Percentiles rank a stretch among this genome's conserved stretches.
phyloP scores from a whole-genome alignment of 2,888 invertebrate genomes.

The Sisyra nigra region DNA sequence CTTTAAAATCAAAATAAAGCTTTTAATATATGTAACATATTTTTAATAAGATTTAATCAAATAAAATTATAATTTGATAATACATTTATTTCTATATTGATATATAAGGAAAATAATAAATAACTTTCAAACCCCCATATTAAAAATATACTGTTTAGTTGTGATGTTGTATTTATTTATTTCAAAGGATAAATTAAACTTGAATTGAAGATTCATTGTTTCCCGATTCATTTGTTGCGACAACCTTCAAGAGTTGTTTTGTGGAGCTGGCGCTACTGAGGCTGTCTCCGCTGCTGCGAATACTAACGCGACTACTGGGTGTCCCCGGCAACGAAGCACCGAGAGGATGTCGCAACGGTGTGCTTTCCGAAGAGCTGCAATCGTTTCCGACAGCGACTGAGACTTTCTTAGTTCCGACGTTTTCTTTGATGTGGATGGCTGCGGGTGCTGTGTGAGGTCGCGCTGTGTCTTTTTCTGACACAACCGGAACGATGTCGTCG shows the following conservation, averaged over 20 bases:
- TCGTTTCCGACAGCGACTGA: too few species aligned
- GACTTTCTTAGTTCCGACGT: neutral
- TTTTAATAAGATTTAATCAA: neutral
- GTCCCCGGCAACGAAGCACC: conserved; percentile 35
- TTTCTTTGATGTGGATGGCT: conserved; percentile 14
- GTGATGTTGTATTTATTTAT: neutral
- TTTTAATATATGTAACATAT: neutral
- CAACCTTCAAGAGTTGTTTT: conserved; percentile 46
- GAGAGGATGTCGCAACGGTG: conserved; percentile 20
- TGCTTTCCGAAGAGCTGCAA: conserved; percentile 22
- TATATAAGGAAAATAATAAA: neutral
- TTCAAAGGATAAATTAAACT: conserved; percentile 16
- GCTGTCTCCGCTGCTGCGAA: conserved; percentile 64
- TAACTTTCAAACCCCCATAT: neutral
- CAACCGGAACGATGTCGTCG: conserved; percentile 53
- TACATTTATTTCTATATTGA: neutral
- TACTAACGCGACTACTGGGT: conserved; percentile 47
- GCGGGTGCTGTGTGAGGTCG: conserved; percentile 8
- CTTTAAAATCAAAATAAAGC: neutral
- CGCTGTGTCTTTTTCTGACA: conserved; percentile 29
- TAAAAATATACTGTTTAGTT: neutral
- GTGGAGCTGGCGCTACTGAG: conserved; percentile 72
- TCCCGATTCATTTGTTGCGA: conserved; percentile 18
- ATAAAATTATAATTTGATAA: neutral
- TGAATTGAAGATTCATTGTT: conserved; percentile 20